Conservation (phyloP, 2,888 invertebrate species). For the Zeuzera pyrina region DNA sequence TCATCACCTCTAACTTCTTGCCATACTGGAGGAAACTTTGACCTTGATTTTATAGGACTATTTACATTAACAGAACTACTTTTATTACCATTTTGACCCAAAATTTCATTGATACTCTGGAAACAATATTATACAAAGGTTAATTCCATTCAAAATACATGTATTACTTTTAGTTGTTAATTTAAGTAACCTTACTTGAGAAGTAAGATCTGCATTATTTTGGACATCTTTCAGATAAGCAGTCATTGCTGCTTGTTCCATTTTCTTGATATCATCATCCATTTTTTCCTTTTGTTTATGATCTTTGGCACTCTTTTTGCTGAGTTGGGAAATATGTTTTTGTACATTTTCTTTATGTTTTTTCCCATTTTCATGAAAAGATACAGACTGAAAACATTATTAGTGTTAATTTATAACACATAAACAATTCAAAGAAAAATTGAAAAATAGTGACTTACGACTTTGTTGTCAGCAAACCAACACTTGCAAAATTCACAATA, state of each 20-base stretch:
- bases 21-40: constrained; percentile 68
- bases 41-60: constrained; percentile 12
- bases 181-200: constrained; percentile 45
- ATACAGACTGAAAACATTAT: constrained; percentile 80
- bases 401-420: neutral
- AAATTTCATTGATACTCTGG: constrained; percentile 54
- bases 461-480: constrained; percentile 98
- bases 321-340: constrained; percentile 87
- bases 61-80: constrained; percentile 24
- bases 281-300: constrained; percentile 84
- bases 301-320: constrained; percentile 86
- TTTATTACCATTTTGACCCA: constrained; percentile 33
- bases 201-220: constrained; percentile 76
- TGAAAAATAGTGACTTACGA: constrained; percentile 73
- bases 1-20: constrained; percentile 84
- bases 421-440: constrained; percentile 1
- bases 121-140: constrained; percentile 17
- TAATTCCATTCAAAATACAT: constrained; percentile 10
- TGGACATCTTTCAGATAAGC: constrained; percentile 90
- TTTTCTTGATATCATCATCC: constrained; percentile 85
- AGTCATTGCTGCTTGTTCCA: constrained; percentile 92
- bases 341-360: constrained; percentile 93
- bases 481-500: constrained; percentile 99
- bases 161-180: neutral
- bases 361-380: constrained; percentile 95